Percentiles rank a stretch among this genome's conserved stretches.
phyloP scores from a whole-genome alignment of 2,888 invertebrate genomes.

The Hypercompe scribonia region DNA sequence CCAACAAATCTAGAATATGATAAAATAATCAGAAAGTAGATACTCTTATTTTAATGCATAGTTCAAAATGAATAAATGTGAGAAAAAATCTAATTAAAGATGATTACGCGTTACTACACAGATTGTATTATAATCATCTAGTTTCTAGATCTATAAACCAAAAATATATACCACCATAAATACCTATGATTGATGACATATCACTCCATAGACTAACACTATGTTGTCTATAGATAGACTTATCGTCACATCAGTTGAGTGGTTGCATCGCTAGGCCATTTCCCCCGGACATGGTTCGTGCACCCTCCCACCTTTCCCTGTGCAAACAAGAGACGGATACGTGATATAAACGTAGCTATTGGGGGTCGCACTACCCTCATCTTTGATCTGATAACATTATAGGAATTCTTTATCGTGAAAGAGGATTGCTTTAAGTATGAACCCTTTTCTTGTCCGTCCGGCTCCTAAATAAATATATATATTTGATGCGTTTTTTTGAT shows the following conservation, averaged over 20 bases:
- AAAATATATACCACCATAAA: too few relatives aligned
- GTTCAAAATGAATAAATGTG: too few relatives aligned
- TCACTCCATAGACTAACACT: constrained; percentile 1
- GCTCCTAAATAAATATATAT: not conserved
- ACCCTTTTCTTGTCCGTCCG: not conserved
- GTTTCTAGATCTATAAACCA: too few relatives aligned
- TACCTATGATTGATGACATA: too few relatives aligned
- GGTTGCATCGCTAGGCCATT: constrained; percentile 42
- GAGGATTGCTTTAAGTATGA: not conserved
- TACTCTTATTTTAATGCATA: too few relatives aligned
- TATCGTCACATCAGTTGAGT: constrained; percentile 33
- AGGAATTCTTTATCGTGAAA: not conserved
- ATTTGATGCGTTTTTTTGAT: not conserved
- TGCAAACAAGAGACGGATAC: constrained; percentile 30
- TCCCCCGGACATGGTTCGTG: constrained; percentile 37
- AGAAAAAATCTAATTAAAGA: too few relatives aligned
- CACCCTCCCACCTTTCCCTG: constrained; percentile 4
- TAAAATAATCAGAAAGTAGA: too few relatives aligned
- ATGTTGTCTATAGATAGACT: constrained; percentile 27
- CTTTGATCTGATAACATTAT: not conserved
- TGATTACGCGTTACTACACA: too few relatives aligned
- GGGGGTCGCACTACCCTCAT: constrained; percentile 20
- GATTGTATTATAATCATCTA: too few relatives aligned
- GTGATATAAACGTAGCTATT: constrained; percentile 21
- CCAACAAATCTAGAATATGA: too few relatives aligned